Evolutionary conservation across 2,888 invertebrate species (phyloP).

Genomic region (Watsonalla cultraria): DNA sequence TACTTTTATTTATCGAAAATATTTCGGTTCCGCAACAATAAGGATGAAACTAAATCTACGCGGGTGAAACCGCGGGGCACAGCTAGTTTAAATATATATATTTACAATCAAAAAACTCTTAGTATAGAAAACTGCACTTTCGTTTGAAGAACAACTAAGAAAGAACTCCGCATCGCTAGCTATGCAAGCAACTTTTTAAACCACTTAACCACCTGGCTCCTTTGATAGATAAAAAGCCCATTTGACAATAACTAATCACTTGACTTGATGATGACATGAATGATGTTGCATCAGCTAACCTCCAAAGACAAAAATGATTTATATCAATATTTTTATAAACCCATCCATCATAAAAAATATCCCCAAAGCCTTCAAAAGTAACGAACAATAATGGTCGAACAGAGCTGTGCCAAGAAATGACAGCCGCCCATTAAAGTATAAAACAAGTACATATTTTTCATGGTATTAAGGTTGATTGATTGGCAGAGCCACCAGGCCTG

Average conservation of each 20-base stretch:
- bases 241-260: not conserved
- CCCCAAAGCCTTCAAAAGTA: not conserved
- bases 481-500: conserved; percentile 11
- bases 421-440: not conserved
- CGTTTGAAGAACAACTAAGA: too few species aligned
- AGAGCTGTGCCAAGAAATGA: not conserved
- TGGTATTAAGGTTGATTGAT: conserved; percentile 17
- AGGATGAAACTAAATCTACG: too few species aligned
- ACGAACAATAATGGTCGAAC: not conserved
- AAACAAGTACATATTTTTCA: not conserved
- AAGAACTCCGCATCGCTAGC: too few species aligned
- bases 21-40: too few species aligned
- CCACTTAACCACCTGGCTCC: too few species aligned
- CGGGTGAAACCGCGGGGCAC: too few species aligned
- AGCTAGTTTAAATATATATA: too few species aligned
- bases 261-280: not conserved
- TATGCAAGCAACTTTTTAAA: too few species aligned
- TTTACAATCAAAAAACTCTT: too few species aligned
- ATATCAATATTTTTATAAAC: not conserved
- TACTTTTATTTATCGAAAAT: too few species aligned
- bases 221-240: not conserved
- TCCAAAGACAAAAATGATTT: not conserved
- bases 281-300: too few species aligned
- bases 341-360: not conserved
- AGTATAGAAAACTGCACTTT: too few species aligned